A percentile compares a stretch with the other conserved stretches of the same genome.
phyloP scores from a whole-genome alignment of 2,888 invertebrate species.

The Acleris cristana region DNA sequence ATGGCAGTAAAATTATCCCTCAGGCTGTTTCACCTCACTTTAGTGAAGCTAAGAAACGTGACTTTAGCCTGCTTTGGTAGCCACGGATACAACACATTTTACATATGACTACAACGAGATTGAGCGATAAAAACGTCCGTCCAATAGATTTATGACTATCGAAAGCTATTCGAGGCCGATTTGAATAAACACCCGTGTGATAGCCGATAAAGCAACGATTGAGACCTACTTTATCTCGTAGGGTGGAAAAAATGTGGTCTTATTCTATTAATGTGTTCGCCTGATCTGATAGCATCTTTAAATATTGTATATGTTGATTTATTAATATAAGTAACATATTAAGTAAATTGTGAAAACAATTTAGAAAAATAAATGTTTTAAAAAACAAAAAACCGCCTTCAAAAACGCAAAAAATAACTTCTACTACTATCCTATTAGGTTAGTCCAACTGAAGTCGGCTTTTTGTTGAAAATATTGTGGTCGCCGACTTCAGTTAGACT shows the following conservation, averaged over 20 bases:
- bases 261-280: conserved; percentile 64
- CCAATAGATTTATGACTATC: conserved; percentile 72
- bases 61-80: conserved; percentile 35
- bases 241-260: conserved; percentile 43
- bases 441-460: no score
- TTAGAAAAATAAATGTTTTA: no score
- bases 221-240: conserved; percentile 47
- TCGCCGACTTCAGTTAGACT: no score
- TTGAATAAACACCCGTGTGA: conserved; percentile 71
- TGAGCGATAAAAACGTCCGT: conserved; percentile 68
- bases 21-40: no score
- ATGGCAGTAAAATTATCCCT: no score
- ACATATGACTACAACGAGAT: conserved; percentile 41
- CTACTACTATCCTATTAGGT: no score
- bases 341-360: no score
- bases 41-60: no score
- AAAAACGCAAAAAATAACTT: no score
- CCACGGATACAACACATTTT: conserved; percentile 54
- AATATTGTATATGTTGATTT: conserved; percentile 47
- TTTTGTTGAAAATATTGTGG: no score
- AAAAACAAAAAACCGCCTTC: no score
- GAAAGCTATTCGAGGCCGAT: conserved; percentile 63
- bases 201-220: conserved; percentile 55
- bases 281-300: conserved; percentile 56
- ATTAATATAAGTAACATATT: no score